Evolutionary conservation across 2,888 invertebrate species (phyloP), one percentile per base, ranked within the genome.

Genomic region (Melikaiella ostensackeni): DNA sequence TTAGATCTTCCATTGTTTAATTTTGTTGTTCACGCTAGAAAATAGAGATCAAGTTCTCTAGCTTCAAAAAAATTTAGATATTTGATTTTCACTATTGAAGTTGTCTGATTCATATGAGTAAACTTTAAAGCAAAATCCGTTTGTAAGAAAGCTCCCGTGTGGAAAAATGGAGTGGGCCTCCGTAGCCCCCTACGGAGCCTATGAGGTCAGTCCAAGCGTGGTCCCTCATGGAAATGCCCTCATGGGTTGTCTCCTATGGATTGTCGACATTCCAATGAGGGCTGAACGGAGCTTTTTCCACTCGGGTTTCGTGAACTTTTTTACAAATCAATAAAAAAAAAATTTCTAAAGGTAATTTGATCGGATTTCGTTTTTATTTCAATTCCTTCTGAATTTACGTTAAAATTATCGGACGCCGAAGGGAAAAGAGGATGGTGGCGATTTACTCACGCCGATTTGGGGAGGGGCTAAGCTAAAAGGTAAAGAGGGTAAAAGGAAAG

Each of bases 301-400:
- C n/a, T n/a, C n/a, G n/a, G n/a, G n/a, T n/a, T 9, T 24, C 24
- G 24, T 24, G 21, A 13, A 59, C 50, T 30, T 9, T 50, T 70
- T 50, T 50, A 19, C 11, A 30, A 30, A 50, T 50, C 24, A 21
- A 38, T 24, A 11, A 6, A 70, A 30, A 30, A 27, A 16, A 50
- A 70, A 70, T 70, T 74, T 38, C 35, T 24, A 46, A 75, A 59
- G 59, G 30, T 59, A 24, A 27, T 33, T 74, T 33, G 42, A 84
- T 86, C 82, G 79, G 79, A 75, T 78, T 76, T 79, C 82, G 83
- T 84, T 85, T 83, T 82, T 82, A 84, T 85, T 84, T 83, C 84
- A 84, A 86, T 86, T 84, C 84, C 79, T 87, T 79, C 75, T 76
- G 81, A 86, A 87, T 86, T 87, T 85, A 84, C 84, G 82, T 80